Conservation (phyloP, 2,797 vertebrate genomes). For the Sebastes reedi region DNA sequence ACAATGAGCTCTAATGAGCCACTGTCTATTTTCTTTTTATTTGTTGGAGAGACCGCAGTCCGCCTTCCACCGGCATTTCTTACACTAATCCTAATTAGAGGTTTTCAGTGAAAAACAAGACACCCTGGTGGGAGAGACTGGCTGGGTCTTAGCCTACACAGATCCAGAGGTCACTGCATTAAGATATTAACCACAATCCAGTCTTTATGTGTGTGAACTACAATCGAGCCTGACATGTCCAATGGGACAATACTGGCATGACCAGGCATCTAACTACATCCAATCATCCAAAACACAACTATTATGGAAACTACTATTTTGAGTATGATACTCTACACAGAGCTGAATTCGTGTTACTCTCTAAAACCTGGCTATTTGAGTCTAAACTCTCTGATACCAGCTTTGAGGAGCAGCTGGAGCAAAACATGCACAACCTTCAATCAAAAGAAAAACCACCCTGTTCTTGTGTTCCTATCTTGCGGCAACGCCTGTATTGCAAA, state of each 20-base stretch:
- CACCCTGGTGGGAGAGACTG: background rate
- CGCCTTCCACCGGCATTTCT: background rate
- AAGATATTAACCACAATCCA: slow-evolving; percentile 10
- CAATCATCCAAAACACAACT: slow-evolving; percentile 38
- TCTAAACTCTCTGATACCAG: slow-evolving; percentile 40
- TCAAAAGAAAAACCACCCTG: slow-evolving; percentile 35
- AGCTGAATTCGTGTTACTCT: slow-evolving; percentile 33
- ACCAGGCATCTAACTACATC: background rate
- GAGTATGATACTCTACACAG: slow-evolving; percentile 29
- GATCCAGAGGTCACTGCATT: background rate
- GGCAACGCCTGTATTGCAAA: slow-evolving; percentile 34
- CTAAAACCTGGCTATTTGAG: slow-evolving; percentile 30
- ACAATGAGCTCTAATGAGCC: background rate
- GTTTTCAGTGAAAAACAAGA: slow-evolving; percentile 5
- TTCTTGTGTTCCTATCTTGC: slow-evolving; percentile 39
- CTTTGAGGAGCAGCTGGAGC: slow-evolving; percentile 40
- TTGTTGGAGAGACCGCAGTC: background rate
- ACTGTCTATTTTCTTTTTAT: background rate
- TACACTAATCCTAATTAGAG: slow-evolving; percentile 3
- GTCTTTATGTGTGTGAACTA: slow-evolving; percentile 7
- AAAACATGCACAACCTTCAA: slow-evolving; percentile 48
- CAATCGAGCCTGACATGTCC: slow-evolving; percentile 9
- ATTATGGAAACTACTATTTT: slow-evolving; percentile 48
- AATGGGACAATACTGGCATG: slow-evolving; percentile 14
- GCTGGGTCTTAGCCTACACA: background rate